A percentile compares a stretch with the other conserved stretches of the same genome.
phyloP scores from a whole-genome alignment of 1,140 invertebrate genomes.

The Phymastichus coffea region DNA sequence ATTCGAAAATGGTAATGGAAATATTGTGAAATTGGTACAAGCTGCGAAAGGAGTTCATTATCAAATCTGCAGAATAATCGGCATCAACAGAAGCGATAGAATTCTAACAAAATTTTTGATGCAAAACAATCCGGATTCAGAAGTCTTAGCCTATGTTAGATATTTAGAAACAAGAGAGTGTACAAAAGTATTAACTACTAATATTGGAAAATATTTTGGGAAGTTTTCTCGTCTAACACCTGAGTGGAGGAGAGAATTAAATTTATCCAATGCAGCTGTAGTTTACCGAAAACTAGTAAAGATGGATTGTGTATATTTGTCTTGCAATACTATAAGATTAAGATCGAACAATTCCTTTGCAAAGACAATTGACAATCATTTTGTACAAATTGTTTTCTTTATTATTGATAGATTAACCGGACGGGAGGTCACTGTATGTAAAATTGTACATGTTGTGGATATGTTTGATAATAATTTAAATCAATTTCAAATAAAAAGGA shows the following conservation, averaged over 20 bases:
- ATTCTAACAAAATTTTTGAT: conserved; percentile 5
- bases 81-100: conserved; percentile 11
- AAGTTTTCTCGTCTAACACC: neutral
- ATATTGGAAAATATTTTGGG: neutral
- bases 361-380: neutral
- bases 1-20: conserved; percentile 29
- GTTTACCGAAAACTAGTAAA: conserved; percentile 19
- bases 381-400: neutral
- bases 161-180: conserved; percentile 1
- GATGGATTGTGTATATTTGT: neutral
- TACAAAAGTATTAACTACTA: neutral
- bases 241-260: neutral
- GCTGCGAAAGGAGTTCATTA: conserved; percentile 8
- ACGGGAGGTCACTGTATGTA: neutral
- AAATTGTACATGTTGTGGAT: neutral
- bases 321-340: neutral
- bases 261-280: neutral
- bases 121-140: neutral
- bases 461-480: neutral
- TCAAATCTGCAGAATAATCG: conserved; percentile 24
- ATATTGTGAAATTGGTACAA: conserved; percentile 17
- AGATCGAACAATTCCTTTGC: conserved; percentile 20
- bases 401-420: neutral
- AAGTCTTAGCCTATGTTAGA: neutral
- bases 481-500: neutral